phyloP scores from a whole-genome alignment of 2,113 vertebrate species.

The Perca flavescens region DNA sequence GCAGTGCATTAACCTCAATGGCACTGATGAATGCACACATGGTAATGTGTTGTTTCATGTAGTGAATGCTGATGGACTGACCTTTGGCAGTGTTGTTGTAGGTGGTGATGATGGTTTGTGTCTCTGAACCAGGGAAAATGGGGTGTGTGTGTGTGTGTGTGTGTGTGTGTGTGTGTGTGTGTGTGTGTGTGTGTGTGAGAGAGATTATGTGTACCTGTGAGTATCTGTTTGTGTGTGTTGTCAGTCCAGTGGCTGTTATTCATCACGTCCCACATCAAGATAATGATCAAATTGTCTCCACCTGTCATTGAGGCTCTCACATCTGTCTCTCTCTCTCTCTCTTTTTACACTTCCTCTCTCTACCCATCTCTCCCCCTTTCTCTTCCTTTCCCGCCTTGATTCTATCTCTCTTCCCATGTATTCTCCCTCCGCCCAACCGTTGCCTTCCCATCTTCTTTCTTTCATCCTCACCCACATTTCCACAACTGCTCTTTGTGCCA shows the following conservation, averaged over 20 bases:
- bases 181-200: background rate
- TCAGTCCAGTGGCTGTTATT: conserved; percentile 40
- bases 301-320: conserved; percentile 70
- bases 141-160: conserved; percentile 6
- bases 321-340: conserved; percentile 8
- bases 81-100: conserved; percentile 67
- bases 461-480: background rate
- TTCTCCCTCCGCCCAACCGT: background rate
- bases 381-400: background rate
- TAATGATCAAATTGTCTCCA: conserved; percentile 84
- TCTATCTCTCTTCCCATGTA: background rate
- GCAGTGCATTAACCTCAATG: conserved; percentile 75
- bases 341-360: background rate
- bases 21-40: conserved; percentile 69
- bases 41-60: conserved; percentile 69
- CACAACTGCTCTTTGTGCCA: background rate
- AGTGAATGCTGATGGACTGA: conserved; percentile 74
- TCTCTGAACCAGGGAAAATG: conserved; percentile 23
- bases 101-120: conserved; percentile 45
- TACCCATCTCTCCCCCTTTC: background rate
- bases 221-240: conserved; percentile 11
- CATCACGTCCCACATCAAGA: conserved; percentile 82
- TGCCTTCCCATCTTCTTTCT: background rate
- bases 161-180: conserved; percentile 2
- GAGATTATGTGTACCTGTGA: background rate